Evolutionary conservation across 2,797 vertebrate genomes (phyloP), one percentile per base, ranked within the genome.

Genomic region (Pseudocheirus occidentalis): DNA sequence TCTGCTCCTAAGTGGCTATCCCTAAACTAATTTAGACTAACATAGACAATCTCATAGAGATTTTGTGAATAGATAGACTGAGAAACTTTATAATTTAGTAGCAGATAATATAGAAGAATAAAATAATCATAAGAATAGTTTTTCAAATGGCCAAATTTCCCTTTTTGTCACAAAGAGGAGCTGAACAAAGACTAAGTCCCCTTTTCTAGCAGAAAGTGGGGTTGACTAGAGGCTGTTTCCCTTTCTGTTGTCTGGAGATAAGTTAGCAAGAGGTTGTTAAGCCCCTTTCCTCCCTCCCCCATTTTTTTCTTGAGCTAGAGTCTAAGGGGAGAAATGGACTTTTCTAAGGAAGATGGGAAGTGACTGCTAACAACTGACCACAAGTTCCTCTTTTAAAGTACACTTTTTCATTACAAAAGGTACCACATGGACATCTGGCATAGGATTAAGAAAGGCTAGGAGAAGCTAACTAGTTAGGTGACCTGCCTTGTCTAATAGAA

Each of bases 1-100:
- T 73, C 34, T n/a, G n/a, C n/a, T n/a, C n/a, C n/a, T 14, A 5
- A n/a, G 18, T 3, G 40, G n/a, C 4, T 7, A 1, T 1, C 14
- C n/a, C 5, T 73, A 73, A 73, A 21, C 62, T 73, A 21, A 31
- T 4, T 10, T 34, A 40, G 34, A 73, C 66, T 73, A 40, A 73
- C 4, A 62, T 34, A 62, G 31, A 2, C 18, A 73, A 16, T n/a
- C 14, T 73, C 14, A 34, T 40, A 73, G 16, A 73, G 34, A 21
- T 73, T n/a, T 73, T 2, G 66, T 73, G 5, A 73, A 66, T n/a
- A 66, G 59, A 40, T 40, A 73, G 66, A n/a, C 7, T 73, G 62
- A 73, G 1, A 73, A 40, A 73, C 16, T 66, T 13, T n/a, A 73
- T 73, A 18, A 73, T 21, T 62, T 62, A 59, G 28, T 59, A 59